These are phyloP conservation scores for Agrotis clavis DNA, from an alignment of 2,888 invertebrate genomes.

Conservation along the genomic window DNA sequence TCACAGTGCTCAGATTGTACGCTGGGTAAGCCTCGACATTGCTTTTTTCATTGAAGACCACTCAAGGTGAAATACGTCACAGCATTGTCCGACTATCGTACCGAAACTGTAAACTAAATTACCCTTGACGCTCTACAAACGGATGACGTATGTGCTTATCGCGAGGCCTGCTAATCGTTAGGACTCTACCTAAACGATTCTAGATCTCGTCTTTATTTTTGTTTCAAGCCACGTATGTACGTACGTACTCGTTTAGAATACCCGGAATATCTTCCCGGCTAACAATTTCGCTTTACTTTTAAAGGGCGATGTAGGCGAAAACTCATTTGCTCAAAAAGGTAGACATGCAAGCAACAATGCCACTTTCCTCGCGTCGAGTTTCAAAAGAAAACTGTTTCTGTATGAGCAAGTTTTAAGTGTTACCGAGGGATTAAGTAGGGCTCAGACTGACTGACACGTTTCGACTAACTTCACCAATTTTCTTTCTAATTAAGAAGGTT, in stretches of 20 bases:
- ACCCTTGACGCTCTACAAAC: slow-evolving; percentile 60
- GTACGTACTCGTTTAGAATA: slow-evolving; percentile 36
- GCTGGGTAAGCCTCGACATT: slow-evolving; percentile 41
- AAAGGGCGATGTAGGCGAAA: slow-evolving; percentile 46
- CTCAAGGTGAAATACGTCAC: slow-evolving; percentile 64
- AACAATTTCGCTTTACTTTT: slow-evolving; percentile 52
- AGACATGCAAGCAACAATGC: slow-evolving; percentile 54
- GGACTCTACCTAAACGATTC: slow-evolving; percentile 42
- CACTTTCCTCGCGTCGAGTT: slow-evolving; percentile 45
- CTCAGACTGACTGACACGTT: slow-evolving; percentile 62
- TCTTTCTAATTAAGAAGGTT: slow-evolving; percentile 72
- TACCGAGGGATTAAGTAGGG: slow-evolving; percentile 64
- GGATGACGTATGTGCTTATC: slow-evolving; percentile 61
- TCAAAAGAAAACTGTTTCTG: slow-evolving; percentile 60
- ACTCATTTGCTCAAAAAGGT: slow-evolving; percentile 59
- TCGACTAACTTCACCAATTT: slow-evolving; percentile 71
- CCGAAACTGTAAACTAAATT: slow-evolving; percentile 62
- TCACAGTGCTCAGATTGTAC: slow-evolving; percentile 12
- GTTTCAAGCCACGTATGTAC: slow-evolving; percentile 45
- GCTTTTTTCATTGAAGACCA: slow-evolving; percentile 59
- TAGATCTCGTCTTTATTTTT: slow-evolving; percentile 29
- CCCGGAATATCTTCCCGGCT: slow-evolving; percentile 10
- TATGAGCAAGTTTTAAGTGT: slow-evolving; percentile 54
- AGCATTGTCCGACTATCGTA: slow-evolving; percentile 57
- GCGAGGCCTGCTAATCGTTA: slow-evolving; percentile 51